phyloP scores from a whole-genome alignment of 2,888 invertebrate species.

The Eupithecia exiguata region DNA sequence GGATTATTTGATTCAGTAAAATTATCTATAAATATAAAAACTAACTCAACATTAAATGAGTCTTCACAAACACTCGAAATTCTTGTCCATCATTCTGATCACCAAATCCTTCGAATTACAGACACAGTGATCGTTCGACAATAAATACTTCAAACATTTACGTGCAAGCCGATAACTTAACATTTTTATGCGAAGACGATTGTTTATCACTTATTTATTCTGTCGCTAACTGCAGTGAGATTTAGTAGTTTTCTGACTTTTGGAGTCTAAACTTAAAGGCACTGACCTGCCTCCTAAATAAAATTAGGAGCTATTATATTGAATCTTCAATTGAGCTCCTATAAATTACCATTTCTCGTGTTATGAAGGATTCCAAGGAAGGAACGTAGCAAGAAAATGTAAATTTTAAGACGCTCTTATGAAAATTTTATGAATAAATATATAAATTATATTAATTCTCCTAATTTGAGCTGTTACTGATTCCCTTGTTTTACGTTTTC shows the following conservation, averaged over 20 bases:
- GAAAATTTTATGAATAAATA: no score
- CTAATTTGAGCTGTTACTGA: background rate
- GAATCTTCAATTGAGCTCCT: background rate
- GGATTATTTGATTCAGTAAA: no score
- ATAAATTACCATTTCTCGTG: background rate
- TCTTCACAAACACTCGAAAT: background rate
- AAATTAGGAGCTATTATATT: background rate
- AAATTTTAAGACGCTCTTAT: background rate
- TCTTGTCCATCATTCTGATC: background rate
- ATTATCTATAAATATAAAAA: no score
- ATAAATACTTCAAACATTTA: constrained; percentile 44
- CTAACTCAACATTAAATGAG: background rate
- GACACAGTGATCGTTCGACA: constrained; percentile 36
- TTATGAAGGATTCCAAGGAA: background rate
- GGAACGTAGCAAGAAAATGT: background rate
- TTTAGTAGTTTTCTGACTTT: constrained; percentile 44
- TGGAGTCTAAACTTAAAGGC: constrained; percentile 20
- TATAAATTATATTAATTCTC: no score
- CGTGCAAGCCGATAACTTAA: constrained; percentile 40
- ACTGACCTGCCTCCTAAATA: constrained; percentile 14
- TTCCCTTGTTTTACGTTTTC: background rate
- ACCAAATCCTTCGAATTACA: constrained; percentile 25
- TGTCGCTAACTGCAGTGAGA: constrained; percentile 29
- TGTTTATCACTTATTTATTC: constrained; percentile 24
- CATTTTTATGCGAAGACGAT: constrained; percentile 37